A percentile compares a stretch with the other conserved stretches of the same genome.
These are phyloP conservation scores for Sylvicola cinctus DNA, from an alignment of 2,888 invertebrate species.

Conservation along the genomic window DNA sequence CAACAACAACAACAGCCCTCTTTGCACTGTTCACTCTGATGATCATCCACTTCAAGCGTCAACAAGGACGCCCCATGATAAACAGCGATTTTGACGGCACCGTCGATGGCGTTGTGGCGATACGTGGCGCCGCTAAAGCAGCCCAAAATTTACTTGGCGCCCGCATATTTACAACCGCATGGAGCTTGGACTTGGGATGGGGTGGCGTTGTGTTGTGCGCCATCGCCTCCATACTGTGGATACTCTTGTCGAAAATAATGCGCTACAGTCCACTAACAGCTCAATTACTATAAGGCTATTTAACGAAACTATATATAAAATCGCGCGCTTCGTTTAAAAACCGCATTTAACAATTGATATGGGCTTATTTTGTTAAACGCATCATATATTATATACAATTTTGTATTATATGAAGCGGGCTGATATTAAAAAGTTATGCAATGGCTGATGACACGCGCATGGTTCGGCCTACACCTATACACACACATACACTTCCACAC, in stretches of 20 bases:
- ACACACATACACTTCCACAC: no score
- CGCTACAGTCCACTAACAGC: constrained; percentile 65
- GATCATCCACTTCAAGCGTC: constrained; percentile 81
- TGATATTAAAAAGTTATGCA: no score
- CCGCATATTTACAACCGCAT: constrained; percentile 53
- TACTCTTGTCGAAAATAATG: constrained; percentile 75
- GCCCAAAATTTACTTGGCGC: constrained; percentile 40
- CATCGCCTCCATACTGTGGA: constrained; percentile 69
- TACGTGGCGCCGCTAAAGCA: constrained; percentile 28
- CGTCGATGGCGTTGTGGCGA: constrained; percentile 47
- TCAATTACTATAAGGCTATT: constrained; percentile 34
- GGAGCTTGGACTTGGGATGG: constrained; percentile 73
- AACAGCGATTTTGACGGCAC: constrained; percentile 41
- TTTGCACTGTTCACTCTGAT: constrained; percentile 80
- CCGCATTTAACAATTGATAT: no score
- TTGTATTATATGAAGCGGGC: no score
- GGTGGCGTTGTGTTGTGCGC: constrained; percentile 67
- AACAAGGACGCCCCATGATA: constrained; percentile 41
- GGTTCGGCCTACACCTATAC: no score
- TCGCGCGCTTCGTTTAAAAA: no score
- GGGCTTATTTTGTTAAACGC: no score
- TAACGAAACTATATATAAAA: no score
- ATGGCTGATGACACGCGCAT: no score
- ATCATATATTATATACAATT: no score
- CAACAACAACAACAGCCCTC: constrained; percentile 60